Conservation (phyloP, 2,888 invertebrate genomes). For the Drosophila kuntzei region DNA sequence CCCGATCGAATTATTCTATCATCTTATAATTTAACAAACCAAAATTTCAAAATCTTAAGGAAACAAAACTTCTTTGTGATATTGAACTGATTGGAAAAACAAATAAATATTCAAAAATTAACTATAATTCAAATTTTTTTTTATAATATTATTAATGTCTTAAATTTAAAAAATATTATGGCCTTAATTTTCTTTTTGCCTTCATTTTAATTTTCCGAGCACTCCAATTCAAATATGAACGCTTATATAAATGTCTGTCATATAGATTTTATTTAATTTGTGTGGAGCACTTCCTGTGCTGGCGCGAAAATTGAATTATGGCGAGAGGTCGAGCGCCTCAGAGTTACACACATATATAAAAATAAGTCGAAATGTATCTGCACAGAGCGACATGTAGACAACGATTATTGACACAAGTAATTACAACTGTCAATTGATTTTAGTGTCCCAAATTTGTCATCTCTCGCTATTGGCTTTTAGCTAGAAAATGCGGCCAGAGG, state of each 20-base stretch:
- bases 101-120: no score
- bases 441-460: slow-evolving; percentile 79
- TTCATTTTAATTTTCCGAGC: neutral
- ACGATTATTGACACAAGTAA: slow-evolving; percentile 70
- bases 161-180: neutral
- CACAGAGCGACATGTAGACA: neutral
- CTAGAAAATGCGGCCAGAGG: slow-evolving; percentile 54
- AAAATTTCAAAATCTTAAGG: no score
- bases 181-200: no score
- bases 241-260: neutral
- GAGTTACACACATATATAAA: slow-evolving; percentile 2
- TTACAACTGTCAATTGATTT: slow-evolving; percentile 78
- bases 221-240: neutral
- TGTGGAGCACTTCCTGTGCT: slow-evolving; percentile 42
- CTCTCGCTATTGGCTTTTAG: slow-evolving; percentile 63
- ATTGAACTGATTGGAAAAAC: no score
- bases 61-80: no score
- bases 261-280: neutral
- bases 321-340: slow-evolving; percentile 36
- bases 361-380: neutral
- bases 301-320: slow-evolving; percentile 49
- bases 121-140: neutral
- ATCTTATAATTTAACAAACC: no score
- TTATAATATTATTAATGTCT: neutral
- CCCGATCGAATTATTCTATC: no score